Conservation (phyloP, 2,113 vertebrate genomes). For the Strix uralensis region DNA sequence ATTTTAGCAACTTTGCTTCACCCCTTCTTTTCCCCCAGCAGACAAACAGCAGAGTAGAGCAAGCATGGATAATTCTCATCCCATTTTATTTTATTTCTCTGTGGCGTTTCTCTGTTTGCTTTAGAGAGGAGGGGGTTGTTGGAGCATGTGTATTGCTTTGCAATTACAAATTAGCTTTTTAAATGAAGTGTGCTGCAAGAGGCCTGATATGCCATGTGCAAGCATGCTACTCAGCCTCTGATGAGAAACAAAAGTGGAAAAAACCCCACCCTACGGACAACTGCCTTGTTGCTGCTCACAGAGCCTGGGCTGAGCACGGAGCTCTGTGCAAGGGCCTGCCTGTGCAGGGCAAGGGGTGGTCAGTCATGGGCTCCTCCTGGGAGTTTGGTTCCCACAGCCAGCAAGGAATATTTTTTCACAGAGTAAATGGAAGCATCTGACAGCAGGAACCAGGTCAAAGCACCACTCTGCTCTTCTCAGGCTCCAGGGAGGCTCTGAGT, state of each 20-base stretch:
- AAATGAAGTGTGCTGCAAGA: slow-evolving; percentile 64
- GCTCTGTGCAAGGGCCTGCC: background rate
- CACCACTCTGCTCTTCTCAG: background rate
- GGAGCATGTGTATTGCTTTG: slow-evolving; percentile 57
- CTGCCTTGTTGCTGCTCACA: background rate
- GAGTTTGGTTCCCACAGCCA: background rate
- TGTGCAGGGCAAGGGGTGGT: background rate
- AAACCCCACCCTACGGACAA: background rate
- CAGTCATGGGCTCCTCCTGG: background rate
- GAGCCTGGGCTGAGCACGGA: background rate
- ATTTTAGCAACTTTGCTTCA: slow-evolving; percentile 6
- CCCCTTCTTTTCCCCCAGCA: slow-evolving; percentile 1
- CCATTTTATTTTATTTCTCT: slow-evolving; percentile 55
- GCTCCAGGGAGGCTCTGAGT: background rate
- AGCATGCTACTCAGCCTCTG: background rate
- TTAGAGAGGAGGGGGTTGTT: slow-evolving; percentile 54
- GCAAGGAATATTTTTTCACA: background rate
- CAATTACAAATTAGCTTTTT: slow-evolving; percentile 69
- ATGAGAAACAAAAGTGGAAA: background rate
- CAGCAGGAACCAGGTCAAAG: slow-evolving; percentile 32
- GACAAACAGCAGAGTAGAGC: background rate
- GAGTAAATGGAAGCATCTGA: slow-evolving; percentile 1
- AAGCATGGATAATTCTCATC: slow-evolving; percentile 50
- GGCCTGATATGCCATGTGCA: slow-evolving; percentile 25
- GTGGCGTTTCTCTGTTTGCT: slow-evolving; percentile 55